phyloP scores from a whole-genome alignment of 2,113 vertebrate genomes.

The Lycocorax pyrrhopterus region DNA sequence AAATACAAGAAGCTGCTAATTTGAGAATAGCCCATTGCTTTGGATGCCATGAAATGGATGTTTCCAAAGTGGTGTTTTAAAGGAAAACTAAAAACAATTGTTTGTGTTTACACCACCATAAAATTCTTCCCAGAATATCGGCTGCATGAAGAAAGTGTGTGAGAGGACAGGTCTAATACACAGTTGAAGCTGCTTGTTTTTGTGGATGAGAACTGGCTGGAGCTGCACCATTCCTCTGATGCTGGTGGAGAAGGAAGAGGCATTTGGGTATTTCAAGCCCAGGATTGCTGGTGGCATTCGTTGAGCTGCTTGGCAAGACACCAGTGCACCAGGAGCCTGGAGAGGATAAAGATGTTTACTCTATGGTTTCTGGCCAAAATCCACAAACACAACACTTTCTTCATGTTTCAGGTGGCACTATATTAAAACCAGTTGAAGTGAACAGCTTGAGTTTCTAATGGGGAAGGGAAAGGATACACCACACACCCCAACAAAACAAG shows the following conservation, averaged over 20 bases:
- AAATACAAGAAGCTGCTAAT: conserved; percentile 27
- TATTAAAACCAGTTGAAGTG: not conserved
- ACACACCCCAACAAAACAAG: not conserved
- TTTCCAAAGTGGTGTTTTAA: not conserved
- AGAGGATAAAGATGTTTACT: conserved; percentile 7
- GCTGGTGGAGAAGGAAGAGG: not conserved
- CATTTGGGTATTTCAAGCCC: not conserved
- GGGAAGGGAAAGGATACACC: not conserved
- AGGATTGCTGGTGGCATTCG: not conserved
- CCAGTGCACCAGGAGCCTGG: not conserved
- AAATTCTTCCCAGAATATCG: not conserved
- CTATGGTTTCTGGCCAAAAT: not conserved
- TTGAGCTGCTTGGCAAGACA: not conserved
- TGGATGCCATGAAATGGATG: not conserved
- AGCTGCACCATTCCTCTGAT: not conserved
- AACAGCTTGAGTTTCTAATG: not conserved
- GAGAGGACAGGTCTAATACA: not conserved
- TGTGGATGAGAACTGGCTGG: not conserved
- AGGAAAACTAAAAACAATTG: not conserved
- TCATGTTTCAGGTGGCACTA: not conserved
- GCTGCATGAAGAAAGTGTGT: not conserved
- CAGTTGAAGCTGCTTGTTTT: not conserved
- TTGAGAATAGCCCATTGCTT: not conserved
- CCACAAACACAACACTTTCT: not conserved
- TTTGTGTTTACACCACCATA: not conserved